Percentiles rank a stretch among this genome's conserved stretches.
Evolutionary conservation across 2,113 vertebrate genomes (phyloP).

Genomic region (Paratilapia polleni): DNA sequence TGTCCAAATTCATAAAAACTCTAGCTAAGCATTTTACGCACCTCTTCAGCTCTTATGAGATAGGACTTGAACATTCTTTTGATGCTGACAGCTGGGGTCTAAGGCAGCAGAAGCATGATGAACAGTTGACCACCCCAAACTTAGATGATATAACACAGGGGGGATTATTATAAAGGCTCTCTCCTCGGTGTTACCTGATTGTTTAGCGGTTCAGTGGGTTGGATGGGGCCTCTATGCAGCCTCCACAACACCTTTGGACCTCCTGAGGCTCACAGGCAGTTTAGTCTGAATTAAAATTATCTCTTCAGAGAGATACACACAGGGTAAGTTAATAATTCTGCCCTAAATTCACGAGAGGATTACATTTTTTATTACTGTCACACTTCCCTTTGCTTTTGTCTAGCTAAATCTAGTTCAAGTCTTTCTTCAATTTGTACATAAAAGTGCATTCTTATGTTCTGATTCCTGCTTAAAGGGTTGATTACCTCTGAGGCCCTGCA

Average conservation of each 20-base stretch:
- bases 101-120: slow-evolving; percentile 1
- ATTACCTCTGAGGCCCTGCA: slow-evolving; percentile 25
- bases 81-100: slow-evolving; percentile 45
- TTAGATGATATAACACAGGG: slow-evolving; percentile 4
- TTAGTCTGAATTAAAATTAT: slow-evolving; percentile 54
- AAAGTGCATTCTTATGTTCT: slow-evolving; percentile 53
- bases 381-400: slow-evolving; percentile 31
- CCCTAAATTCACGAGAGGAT: slow-evolving; percentile 39
- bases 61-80: slow-evolving; percentile 26
- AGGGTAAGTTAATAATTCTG: slow-evolving; percentile 41
- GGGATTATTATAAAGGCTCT: slow-evolving; percentile 16
- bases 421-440: slow-evolving; percentile 7
- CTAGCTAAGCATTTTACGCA: slow-evolving; percentile 20
- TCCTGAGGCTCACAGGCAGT: slow-evolving; percentile 21
- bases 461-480: slow-evolving; percentile 28
- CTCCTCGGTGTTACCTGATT: slow-evolving; percentile 11
- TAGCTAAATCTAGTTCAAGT: slow-evolving; percentile 1
- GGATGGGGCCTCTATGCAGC: slow-evolving; percentile 4
- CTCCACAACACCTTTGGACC: slow-evolving; percentile 13
- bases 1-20: slow-evolving; percentile 43
- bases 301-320: slow-evolving; percentile 37
- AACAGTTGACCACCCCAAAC: slow-evolving; percentile 31
- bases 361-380: slow-evolving; percentile 27
- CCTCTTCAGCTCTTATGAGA: slow-evolving; percentile 27
- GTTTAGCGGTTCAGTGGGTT: slow-evolving; percentile 20